Evolutionary conservation across 2,797 vertebrate species (phyloP).

Genomic region (Halcyon smyrnensis): DNA sequence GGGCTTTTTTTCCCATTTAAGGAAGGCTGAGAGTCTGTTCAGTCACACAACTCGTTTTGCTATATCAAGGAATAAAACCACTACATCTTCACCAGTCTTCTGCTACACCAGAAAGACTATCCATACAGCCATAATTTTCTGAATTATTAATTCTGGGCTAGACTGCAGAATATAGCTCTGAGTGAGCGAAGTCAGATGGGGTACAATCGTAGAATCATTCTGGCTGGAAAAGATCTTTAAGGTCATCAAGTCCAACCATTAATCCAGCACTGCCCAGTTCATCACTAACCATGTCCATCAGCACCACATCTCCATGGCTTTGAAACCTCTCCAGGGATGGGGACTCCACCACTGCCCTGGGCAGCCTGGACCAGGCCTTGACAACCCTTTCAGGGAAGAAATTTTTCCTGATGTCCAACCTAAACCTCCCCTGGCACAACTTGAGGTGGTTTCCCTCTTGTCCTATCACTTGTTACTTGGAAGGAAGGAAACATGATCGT

Average conservation of each 20-base stretch:
- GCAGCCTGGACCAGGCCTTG: neutral
- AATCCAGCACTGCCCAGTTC: neutral
- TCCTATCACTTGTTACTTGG: neutral
- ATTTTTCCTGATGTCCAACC: neutral
- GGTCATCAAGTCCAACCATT: neutral
- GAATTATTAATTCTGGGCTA: neutral
- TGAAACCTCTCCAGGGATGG: neutral
- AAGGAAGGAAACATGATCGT: neutral
- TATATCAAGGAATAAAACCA: fast-evolving
- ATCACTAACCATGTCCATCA: neutral
- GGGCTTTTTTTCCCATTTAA: neutral
- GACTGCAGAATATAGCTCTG: fast-evolving
- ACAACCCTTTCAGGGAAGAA: neutral
- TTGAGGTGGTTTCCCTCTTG: neutral
- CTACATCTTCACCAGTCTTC: neutral
- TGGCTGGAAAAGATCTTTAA: neutral
- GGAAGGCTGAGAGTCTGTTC: neutral
- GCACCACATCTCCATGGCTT: neutral
- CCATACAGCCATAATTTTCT: neutral
- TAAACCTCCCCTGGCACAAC: neutral
- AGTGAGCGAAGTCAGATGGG: neutral
- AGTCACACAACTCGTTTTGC: neutral
- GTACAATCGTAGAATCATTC: neutral
- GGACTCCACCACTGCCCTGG: neutral
- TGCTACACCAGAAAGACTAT: neutral